Conservation (phyloP, 2,888 invertebrate genomes). For the Phyllotreta striolata region DNA sequence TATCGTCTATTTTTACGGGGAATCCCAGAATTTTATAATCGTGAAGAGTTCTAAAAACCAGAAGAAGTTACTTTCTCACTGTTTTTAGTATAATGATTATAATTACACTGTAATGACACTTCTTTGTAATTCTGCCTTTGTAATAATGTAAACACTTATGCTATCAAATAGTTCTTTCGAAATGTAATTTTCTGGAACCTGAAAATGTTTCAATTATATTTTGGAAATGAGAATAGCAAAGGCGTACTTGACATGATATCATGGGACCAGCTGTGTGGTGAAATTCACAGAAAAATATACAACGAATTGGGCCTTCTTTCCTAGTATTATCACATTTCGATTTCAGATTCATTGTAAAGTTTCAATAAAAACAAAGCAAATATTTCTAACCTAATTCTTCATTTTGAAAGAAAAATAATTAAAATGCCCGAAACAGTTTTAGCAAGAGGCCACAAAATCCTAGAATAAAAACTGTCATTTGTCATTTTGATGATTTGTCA, state of each 20-base stretch:
- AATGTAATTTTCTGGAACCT: slow-evolving; percentile 81
- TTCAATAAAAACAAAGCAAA: neutral
- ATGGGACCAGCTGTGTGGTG: slow-evolving; percentile 82
- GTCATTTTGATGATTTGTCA: too few species aligned
- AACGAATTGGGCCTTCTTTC: slow-evolving; percentile 79
- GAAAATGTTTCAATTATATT: slow-evolving; percentile 15
- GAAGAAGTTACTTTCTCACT: too few species aligned
- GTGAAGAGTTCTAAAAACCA: slow-evolving; percentile 67
- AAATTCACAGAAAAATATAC: slow-evolving; percentile 83
- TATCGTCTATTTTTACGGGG: slow-evolving; percentile 88
- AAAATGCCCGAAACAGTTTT: too few species aligned
- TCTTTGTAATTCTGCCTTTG: slow-evolving; percentile 89
- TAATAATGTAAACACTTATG: slow-evolving; percentile 93
- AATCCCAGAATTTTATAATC: slow-evolving; percentile 92
- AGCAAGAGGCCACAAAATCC: too few species aligned
- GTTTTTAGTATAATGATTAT: too few species aligned
- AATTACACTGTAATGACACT: slow-evolving; percentile 93
- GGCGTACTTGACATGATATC: slow-evolving; percentile 82
- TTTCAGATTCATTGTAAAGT: slow-evolving; percentile 4
- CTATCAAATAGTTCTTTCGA: slow-evolving; percentile 94
- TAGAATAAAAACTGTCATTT: neutral
- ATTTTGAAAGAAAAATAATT: too few species aligned
- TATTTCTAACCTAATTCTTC: neutral
- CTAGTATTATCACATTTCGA: slow-evolving; percentile 8
- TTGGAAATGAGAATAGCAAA: slow-evolving; percentile 3